A percentile compares a stretch with the other conserved stretches of the same genome.
Evolutionary conservation across 2,113 vertebrate species (phyloP).

Genomic region (Cynocephalus volans): DNA sequence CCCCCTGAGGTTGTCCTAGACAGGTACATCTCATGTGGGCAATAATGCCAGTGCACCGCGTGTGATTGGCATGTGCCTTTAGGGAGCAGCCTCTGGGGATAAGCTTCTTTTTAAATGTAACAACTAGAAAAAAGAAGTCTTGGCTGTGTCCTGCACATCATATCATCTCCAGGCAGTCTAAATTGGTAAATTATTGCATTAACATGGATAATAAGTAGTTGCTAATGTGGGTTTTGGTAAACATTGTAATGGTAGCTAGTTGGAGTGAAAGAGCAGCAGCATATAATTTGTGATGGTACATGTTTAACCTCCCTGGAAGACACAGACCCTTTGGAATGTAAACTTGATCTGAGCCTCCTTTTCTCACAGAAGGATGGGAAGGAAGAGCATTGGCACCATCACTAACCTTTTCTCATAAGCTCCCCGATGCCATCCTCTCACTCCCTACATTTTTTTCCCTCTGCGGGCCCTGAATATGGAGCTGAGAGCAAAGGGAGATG

Average conservation of each 20-base stretch:
- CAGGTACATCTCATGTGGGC: background rate
- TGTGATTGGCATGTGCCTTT: background rate
- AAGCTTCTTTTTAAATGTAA: background rate
- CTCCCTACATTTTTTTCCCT: background rate
- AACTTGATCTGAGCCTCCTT: constrained; percentile 9
- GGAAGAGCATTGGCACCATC: background rate
- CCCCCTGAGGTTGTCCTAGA: background rate
- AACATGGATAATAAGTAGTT: constrained; percentile 38
- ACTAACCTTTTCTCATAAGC: background rate
- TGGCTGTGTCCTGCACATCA: background rate
- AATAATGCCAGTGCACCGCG: background rate
- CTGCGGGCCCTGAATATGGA: background rate
- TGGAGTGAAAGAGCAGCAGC: background rate
- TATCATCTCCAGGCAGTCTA: constrained; percentile 20
- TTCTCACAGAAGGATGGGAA: constrained; percentile 9
- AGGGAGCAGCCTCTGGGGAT: background rate
- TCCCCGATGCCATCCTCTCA: background rate
- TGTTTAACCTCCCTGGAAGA: constrained; percentile 14
- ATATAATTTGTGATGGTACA: background rate
- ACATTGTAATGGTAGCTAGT: background rate
- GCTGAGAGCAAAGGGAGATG: background rate
- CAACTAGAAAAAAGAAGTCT: background rate
- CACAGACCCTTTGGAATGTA: constrained; percentile 3
- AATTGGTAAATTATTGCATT: constrained; percentile 30
- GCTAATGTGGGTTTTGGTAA: constrained; percentile 33